Percentiles rank a stretch among this genome's conserved stretches.
Evolutionary conservation across 2,888 invertebrate genomes (phyloP).

Genomic region (Pasiphila rectangulata): DNA sequence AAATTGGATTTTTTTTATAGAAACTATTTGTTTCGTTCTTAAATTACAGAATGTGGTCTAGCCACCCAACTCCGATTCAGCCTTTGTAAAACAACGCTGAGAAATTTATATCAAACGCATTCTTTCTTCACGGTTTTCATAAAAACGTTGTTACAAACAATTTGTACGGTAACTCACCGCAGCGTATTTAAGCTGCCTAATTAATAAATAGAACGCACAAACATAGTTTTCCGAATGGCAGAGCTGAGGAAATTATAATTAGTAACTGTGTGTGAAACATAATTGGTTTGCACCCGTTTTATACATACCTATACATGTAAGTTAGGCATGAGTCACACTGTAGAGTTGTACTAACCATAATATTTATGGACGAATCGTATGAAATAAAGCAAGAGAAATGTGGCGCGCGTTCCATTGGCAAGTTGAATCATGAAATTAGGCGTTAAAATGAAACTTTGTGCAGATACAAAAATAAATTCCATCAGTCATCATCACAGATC

Average conservation of each 20-base stretch:
- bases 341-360: slow-evolving; percentile 16
- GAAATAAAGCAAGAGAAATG: slow-evolving; percentile 1
- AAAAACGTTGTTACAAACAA: slow-evolving; percentile 37
- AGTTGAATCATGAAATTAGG: slow-evolving; percentile 9
- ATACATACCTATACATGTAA: slow-evolving; percentile 26
- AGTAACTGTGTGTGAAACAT: slow-evolving; percentile 57
- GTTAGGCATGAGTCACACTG: slow-evolving; percentile 16
- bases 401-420: background rate
- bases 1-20: too few species aligned
- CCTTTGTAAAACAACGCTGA: slow-evolving; percentile 12
- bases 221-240: slow-evolving; percentile 60
- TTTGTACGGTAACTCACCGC: slow-evolving; percentile 47
- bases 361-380: slow-evolving; percentile 12
- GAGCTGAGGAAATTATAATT: slow-evolving; percentile 64
- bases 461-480: slow-evolving; percentile 1
- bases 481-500: too few species aligned
- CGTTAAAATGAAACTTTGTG: background rate
- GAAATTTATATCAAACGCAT: slow-evolving; percentile 18
- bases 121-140: slow-evolving; percentile 20
- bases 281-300: slow-evolving; percentile 55
- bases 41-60: too few species aligned
- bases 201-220: slow-evolving; percentile 62
- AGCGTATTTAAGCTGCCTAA: slow-evolving; percentile 50
- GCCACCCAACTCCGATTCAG: background rate
- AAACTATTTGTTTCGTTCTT: too few species aligned